These are phyloP conservation scores for Tridacna crocea DNA, from an alignment of 2,888 invertebrate genomes.

Conservation along the genomic window DNA sequence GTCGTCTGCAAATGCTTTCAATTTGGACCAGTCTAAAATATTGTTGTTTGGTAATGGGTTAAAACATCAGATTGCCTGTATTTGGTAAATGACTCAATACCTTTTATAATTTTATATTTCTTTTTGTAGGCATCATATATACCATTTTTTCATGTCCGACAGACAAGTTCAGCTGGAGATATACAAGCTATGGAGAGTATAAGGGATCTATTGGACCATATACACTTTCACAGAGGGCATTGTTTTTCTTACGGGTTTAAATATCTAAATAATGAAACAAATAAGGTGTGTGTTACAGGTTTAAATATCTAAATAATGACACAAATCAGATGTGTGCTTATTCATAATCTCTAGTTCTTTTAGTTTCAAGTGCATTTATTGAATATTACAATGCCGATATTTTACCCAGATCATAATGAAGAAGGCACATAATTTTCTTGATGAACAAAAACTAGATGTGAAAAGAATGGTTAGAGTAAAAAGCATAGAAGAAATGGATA, in stretches of 20 bases:
- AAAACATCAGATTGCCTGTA: not conserved
- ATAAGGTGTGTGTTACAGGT: constrained; percentile 70
- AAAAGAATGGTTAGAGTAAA: too few species aligned
- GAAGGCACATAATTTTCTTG: too few species aligned
- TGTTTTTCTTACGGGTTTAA: constrained; percentile 73
- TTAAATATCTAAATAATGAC: constrained; percentile 74
- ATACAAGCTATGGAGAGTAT: constrained; percentile 75
- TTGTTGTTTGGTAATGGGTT: too few species aligned
- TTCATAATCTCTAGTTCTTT: not conserved
- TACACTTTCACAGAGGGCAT: constrained; percentile 64
- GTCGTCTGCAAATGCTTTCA: too few species aligned
- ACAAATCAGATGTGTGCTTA: constrained; percentile 71
- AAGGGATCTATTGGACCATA: constrained; percentile 65
- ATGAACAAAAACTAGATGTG: too few species aligned
- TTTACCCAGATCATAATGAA: too few species aligned
- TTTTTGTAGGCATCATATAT: constrained; percentile 74
- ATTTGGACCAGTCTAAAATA: too few species aligned
- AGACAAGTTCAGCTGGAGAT: constrained; percentile 65
- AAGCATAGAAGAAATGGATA: too few species aligned
- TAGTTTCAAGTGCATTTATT: not conserved
- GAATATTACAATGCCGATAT: not conserved
- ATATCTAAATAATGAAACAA: constrained; percentile 77
- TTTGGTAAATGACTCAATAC: not conserved
- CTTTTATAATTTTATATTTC: not conserved
- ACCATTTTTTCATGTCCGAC: constrained; percentile 67